Evolutionary conservation across 2,797 vertebrate genomes (phyloP).

Genomic region (Nyctibius grandis): DNA sequence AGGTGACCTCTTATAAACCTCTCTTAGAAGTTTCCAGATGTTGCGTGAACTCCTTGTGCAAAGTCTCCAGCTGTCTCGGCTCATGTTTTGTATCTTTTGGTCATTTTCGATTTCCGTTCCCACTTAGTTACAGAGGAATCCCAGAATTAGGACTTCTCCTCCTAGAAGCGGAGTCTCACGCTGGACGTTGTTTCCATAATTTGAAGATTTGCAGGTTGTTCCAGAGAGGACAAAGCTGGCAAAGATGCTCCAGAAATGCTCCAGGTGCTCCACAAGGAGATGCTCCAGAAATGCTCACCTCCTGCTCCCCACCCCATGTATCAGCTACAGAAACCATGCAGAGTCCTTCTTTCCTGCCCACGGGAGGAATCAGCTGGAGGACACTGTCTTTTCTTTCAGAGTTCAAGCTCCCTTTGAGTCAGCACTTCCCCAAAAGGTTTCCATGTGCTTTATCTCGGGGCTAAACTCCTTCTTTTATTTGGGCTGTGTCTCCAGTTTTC

Average conservation of each 20-base stretch:
- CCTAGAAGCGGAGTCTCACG: not conserved
- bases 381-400: not conserved
- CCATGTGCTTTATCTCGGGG: not conserved
- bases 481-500: not conserved
- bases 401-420: not conserved
- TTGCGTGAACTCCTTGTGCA: constrained; percentile 13
- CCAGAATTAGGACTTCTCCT: not conserved
- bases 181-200: not conserved
- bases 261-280: not conserved
- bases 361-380: not conserved
- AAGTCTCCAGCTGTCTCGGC: constrained; percentile 6
- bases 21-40: constrained; percentile 55
- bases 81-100: constrained; percentile 22
- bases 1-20: constrained; percentile 54
- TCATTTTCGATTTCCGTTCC: not conserved
- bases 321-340: not conserved
- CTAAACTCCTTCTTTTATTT: not conserved
- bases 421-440: not conserved
- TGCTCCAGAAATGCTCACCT: not conserved
- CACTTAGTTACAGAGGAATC: not conserved
- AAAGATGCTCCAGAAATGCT: not conserved
- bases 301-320: not conserved
- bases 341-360: not conserved
- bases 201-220: not conserved
- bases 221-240: not conserved